Conservation (phyloP, 2,113 vertebrate species). For the Cettia cetti region DNA sequence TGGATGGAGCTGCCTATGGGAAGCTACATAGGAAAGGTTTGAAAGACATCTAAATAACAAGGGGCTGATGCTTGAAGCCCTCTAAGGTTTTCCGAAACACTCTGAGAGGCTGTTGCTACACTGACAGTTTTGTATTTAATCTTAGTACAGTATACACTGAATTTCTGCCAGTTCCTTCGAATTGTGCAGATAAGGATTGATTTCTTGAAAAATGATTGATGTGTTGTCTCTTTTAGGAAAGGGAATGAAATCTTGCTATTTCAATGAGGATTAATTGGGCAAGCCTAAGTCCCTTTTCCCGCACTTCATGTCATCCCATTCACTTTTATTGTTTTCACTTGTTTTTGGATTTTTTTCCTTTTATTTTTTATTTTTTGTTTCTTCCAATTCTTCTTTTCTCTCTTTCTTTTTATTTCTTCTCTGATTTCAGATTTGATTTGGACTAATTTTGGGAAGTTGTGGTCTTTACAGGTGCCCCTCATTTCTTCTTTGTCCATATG, state of each 20-base stretch:
- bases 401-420: not conserved
- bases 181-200: not conserved
- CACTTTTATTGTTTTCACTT: not conserved
- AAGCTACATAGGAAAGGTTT: not conserved
- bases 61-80: not conserved
- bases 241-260: not conserved
- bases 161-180: not conserved
- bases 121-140: not conserved
- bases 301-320: not conserved
- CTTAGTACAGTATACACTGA: not conserved
- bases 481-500: not conserved
- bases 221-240: not conserved
- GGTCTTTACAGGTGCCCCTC: not conserved
- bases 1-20: not conserved
- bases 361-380: not conserved
- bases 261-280: not conserved
- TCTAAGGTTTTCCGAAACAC: not conserved
- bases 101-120: not conserved
- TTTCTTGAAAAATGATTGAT: not conserved
- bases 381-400: not conserved
- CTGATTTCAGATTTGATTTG: not conserved
- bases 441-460: not conserved
- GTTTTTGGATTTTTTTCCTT: not conserved
- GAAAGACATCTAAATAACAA: not conserved
- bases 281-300: not conserved